Conservation (phyloP, 53 echinoderm and acorn worm genomes). For the Astropecten irregularis region DNA sequence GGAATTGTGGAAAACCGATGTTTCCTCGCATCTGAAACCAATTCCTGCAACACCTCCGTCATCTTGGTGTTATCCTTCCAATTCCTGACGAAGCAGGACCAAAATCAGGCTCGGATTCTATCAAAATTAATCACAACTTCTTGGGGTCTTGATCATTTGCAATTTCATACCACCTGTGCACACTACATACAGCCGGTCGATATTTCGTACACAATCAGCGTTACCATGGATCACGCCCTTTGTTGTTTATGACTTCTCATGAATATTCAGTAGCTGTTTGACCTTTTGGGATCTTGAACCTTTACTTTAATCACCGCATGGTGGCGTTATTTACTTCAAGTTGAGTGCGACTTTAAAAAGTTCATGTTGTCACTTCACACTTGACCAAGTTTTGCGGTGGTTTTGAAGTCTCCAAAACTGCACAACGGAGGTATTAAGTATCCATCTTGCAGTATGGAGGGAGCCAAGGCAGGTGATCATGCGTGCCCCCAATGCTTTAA, state of each 20-base stretch:
- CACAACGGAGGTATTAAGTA: too few relatives aligned
- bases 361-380: too few relatives aligned
- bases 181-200: background rate
- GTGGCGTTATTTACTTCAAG: slow-evolving; percentile 7
- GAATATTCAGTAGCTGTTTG: slow-evolving; percentile 30
- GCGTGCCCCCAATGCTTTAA: slow-evolving; percentile 38
- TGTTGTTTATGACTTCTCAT: background rate
- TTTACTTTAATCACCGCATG: background rate
- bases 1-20: slow-evolving; percentile 97
- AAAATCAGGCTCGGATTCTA: background rate
- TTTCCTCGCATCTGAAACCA: slow-evolving; percentile 93
- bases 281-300: too few relatives aligned
- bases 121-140: background rate
- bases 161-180: background rate
- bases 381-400: too few relatives aligned
- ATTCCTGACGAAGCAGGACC: slow-evolving; percentile 39
- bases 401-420: too few relatives aligned
- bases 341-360: too few relatives aligned
- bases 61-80: slow-evolving; percentile 48
- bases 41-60: slow-evolving; percentile 87
- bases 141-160: background rate
- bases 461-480: slow-evolving; percentile 4
- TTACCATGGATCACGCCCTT: slow-evolving; percentile 41
- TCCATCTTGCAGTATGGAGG: slow-evolving; percentile 16
- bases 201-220: slow-evolving; percentile 14